These are phyloP conservation scores for Zonotrichia leucophrys DNA, from an alignment of 2,113 vertebrate genomes.

Conservation along the genomic window DNA sequence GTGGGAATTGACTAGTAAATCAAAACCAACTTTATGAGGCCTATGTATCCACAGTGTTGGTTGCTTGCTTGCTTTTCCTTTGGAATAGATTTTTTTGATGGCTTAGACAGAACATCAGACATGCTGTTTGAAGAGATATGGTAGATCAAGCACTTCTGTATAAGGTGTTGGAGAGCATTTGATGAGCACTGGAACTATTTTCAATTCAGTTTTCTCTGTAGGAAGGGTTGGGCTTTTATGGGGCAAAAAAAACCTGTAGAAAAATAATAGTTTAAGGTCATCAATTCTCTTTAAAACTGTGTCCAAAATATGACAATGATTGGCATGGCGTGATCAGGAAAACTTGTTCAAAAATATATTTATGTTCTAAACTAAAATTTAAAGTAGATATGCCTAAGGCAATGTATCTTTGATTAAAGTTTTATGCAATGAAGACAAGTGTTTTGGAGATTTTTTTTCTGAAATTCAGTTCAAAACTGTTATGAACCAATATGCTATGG, in stretches of 20 bases:
- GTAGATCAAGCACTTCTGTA: neutral
- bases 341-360: neutral
- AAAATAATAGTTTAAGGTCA: neutral
- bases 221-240: neutral
- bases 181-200: neutral
- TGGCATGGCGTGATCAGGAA: neutral
- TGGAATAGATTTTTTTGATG: neutral
- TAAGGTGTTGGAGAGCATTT: neutral
- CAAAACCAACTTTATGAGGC: neutral
- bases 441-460: neutral
- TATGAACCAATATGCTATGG: neutral
- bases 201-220: neutral
- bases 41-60: neutral
- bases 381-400: neutral
- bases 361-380: neutral
- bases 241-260: rapidly evolving
- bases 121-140: neutral
- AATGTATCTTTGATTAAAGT: neutral
- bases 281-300: neutral
- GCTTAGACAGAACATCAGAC: neutral
- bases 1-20: neutral
- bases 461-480: neutral
- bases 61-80: neutral
- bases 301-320: neutral
- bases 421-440: neutral